Conservation (phyloP, 2,888 invertebrate species). For the Epinotia brunnichana region DNA sequence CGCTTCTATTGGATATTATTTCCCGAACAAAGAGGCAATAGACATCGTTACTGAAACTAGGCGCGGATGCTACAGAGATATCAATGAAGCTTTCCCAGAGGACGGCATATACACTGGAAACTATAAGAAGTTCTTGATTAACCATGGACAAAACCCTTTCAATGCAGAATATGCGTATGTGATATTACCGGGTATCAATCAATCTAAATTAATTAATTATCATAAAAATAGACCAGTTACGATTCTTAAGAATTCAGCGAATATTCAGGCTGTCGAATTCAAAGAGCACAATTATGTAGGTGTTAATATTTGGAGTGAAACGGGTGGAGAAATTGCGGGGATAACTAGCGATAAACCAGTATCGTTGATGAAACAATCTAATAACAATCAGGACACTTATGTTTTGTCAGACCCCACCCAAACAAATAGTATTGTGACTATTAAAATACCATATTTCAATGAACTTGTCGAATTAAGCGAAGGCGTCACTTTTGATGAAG, state of each 20-base stretch:
- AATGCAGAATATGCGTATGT: neutral
- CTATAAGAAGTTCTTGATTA: neutral
- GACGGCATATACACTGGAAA: neutral
- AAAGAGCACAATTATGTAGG: neutral
- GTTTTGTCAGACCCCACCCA: neutral
- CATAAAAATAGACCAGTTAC: neutral
- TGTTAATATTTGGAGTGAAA: neutral
- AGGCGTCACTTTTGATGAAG: neutral
- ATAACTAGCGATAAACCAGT: neutral
- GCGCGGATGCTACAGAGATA: neutral
- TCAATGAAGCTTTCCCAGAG: neutral
- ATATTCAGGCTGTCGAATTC: neutral
- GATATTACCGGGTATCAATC: neutral
- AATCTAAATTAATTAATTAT: neutral
- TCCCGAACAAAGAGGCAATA: neutral
- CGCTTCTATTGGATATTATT: neutral
- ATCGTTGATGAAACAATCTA: neutral
- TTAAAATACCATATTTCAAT: neutral
- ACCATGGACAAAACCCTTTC: neutral
- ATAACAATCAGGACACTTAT: neutral
- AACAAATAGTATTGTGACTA: neutral
- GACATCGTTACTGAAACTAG: neutral
- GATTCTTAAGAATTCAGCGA: neutral
- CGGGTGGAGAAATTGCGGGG: neutral
- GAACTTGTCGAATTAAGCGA: neutral